Conservation (phyloP, 2,113 vertebrate genomes). For the Ictalurus punctatus region DNA sequence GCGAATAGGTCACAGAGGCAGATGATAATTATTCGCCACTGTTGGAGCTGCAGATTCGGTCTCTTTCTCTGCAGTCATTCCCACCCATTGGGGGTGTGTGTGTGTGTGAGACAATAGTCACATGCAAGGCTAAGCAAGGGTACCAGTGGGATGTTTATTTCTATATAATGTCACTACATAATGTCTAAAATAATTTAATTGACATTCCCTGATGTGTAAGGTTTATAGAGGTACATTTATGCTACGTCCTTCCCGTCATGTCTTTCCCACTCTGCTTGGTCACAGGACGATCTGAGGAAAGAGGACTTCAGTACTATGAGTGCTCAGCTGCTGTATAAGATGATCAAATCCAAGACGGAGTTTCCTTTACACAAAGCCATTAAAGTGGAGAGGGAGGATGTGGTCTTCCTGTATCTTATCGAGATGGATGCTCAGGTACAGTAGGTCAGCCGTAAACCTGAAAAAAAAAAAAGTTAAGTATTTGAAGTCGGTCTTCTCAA, state of each 20-base stretch:
- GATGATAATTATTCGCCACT: neutral
- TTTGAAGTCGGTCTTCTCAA: neutral
- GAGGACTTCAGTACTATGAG: conserved; percentile 98
- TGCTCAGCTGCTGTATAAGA: conserved; percentile 93
- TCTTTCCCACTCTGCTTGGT: neutral
- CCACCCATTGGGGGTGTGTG: neutral
- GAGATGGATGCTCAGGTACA: conserved; percentile 96
- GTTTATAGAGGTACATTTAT: neutral
- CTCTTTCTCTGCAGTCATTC: neutral
- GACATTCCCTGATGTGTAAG: neutral
- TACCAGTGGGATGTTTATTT: neutral
- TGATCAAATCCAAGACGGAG: conserved; percentile 98
- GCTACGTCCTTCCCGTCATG: neutral
- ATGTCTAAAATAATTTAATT: neutral
- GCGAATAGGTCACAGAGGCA: conserved; percentile 25
- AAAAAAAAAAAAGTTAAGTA: neutral
- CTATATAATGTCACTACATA: neutral
- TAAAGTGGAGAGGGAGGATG: conserved; percentile 95
- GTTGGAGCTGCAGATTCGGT: neutral
- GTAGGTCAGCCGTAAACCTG: conserved; percentile 16
- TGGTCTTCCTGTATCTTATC: conserved; percentile 96
- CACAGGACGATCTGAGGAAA: conserved; percentile 91
- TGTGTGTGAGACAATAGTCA: neutral
- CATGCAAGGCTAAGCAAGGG: neutral
- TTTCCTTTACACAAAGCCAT: conserved; percentile 97